These are phyloP conservation scores for Glareola pratincola DNA, from an alignment of 2,113 vertebrate species.

Conservation along the genomic window DNA sequence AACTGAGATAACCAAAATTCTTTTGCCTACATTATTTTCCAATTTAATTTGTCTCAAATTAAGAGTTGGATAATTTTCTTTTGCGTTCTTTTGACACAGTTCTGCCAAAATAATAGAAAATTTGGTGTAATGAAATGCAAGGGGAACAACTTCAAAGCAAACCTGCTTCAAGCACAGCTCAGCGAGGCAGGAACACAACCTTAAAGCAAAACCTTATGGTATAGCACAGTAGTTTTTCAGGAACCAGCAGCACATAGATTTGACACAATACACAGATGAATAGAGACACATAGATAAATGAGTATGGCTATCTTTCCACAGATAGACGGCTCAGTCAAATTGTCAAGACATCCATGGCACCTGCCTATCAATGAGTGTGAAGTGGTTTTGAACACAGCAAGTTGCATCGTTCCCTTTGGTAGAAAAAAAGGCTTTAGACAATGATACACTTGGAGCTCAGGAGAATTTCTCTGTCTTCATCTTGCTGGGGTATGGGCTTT, in stretches of 20 bases:
- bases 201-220: background rate
- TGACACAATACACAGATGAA: background rate
- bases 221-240: background rate
- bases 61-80: background rate
- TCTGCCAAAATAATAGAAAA: background rate
- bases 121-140: background rate
- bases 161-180: background rate
- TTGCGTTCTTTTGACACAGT: background rate
- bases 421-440: background rate
- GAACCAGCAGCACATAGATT: background rate
- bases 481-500: background rate
- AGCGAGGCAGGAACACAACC: background rate
- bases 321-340: background rate
- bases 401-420: background rate
- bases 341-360: background rate
- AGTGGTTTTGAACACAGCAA: background rate
- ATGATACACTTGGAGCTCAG: background rate
- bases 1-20: background rate
- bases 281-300: background rate
- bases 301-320: background rate
- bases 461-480: background rate
- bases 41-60: background rate
- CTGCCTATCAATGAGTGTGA: background rate
- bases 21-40: background rate
- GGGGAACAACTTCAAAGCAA: background rate